Conservation (phyloP, 2,113 vertebrate genomes). For the Chascanopsetta lugubris region DNA sequence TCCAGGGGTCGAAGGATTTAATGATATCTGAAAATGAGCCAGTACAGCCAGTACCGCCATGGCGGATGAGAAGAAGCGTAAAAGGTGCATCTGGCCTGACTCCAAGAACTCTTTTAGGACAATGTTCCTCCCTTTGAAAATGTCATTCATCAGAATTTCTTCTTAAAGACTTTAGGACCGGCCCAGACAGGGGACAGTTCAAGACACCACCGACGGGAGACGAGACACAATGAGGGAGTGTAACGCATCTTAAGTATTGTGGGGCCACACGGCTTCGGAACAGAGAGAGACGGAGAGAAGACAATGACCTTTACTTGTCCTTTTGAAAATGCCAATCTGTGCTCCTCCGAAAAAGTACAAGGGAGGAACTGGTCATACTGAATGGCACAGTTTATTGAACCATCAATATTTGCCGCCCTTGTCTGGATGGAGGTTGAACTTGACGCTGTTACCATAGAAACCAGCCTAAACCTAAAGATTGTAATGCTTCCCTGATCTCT, state of each 20-base stretch:
- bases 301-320: constrained; percentile 68
- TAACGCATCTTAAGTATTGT: constrained; percentile 31
- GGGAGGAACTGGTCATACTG: constrained; percentile 23
- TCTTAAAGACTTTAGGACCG: constrained; percentile 33
- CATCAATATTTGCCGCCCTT: constrained; percentile 7
- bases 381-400: constrained; percentile 25
- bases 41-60: constrained; percentile 10
- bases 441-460: constrained; percentile 6
- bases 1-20: constrained; percentile 15
- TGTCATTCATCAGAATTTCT: constrained; percentile 52
- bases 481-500: too few relatives aligned
- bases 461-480: too few relatives aligned
- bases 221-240: constrained; percentile 28
- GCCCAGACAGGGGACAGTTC: constrained; percentile 27
- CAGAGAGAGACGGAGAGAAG: constrained; percentile 10
- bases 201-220: constrained; percentile 41
- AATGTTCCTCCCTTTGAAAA: constrained; percentile 57
- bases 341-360: constrained; percentile 35
- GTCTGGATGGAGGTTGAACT: constrained; percentile 19
- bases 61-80: constrained; percentile 8
- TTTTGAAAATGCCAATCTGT: constrained; percentile 71
- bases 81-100: constrained; percentile 42
- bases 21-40: constrained; percentile 38
- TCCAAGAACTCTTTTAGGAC: constrained; percentile 37
- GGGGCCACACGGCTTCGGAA: constrained; percentile 34